phyloP scores from a whole-genome alignment of 2,113 vertebrate genomes.

The Girardinichthys multiradiatus region DNA sequence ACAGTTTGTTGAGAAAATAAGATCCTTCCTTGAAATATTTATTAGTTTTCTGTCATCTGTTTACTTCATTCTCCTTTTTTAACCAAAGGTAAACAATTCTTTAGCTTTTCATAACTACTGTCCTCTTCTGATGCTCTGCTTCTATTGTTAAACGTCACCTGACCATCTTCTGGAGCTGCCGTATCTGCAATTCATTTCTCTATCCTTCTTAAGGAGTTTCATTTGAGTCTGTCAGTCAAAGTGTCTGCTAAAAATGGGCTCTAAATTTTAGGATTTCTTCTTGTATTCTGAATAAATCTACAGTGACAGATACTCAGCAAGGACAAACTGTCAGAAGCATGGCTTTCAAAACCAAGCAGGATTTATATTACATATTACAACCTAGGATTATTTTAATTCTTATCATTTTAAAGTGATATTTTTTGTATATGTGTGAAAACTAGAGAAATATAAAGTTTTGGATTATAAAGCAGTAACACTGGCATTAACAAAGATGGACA shows the following conservation, averaged over 20 bases:
- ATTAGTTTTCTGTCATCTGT: constrained; percentile 15
- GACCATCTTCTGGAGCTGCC: constrained; percentile 41
- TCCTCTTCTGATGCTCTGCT: constrained; percentile 30
- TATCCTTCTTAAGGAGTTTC: constrained; percentile 70
- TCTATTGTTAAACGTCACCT: constrained; percentile 38
- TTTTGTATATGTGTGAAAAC: too few species aligned
- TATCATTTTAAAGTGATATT: neutral
- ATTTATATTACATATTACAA: constrained; percentile 4
- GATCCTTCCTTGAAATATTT: constrained; percentile 23
- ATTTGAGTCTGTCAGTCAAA: constrained; percentile 79
- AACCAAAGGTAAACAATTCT: constrained; percentile 21
- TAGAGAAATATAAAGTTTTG: too few species aligned
- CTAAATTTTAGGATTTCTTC: constrained; percentile 62
- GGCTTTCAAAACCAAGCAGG: constrained; percentile 38
- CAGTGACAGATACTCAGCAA: constrained; percentile 58
- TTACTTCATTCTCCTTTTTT: neutral
- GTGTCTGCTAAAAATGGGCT: constrained; percentile 67
- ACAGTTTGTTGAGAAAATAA: neutral
- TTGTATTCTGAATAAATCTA: constrained; percentile 64
- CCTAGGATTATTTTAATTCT: neutral
- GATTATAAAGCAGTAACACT: too few species aligned
- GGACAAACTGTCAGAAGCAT: constrained; percentile 45
- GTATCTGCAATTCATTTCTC: constrained; percentile 70
- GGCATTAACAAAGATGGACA: neutral
- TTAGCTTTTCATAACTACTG: constrained; percentile 19